Conservation (phyloP, 1,140 invertebrate species). For the Diachasmimorpha longicaudata region DNA sequence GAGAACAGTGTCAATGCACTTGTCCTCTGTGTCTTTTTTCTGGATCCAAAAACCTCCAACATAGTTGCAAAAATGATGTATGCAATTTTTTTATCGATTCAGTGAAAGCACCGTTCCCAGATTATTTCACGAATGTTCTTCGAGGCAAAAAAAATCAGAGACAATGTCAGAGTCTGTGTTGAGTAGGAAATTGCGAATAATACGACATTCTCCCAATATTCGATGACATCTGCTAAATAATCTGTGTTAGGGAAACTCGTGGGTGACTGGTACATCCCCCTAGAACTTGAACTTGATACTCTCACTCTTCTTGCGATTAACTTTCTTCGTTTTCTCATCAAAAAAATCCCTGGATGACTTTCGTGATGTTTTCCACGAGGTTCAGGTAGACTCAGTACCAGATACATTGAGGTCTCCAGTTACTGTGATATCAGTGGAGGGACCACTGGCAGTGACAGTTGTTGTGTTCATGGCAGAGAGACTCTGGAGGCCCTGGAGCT, state of each 20-base stretch:
- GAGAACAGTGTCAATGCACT: too few relatives aligned
- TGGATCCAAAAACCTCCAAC: too few relatives aligned
- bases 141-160: too few relatives aligned
- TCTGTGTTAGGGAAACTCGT: neutral
- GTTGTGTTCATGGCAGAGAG: slow-evolving; percentile 39
- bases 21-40: too few relatives aligned
- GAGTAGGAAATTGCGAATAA: too few relatives aligned
- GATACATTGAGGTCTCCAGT: slow-evolving; percentile 44
- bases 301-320: neutral
- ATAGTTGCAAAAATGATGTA: too few relatives aligned
- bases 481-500: slow-evolving; percentile 55
- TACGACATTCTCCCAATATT: too few relatives aligned
- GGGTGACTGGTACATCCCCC: neutral
- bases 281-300: neutral
- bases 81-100: too few relatives aligned
- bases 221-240: neutral
- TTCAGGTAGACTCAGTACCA: slow-evolving; percentile 54
- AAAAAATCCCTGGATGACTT: neutral
- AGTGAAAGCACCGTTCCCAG: too few relatives aligned
- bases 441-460: slow-evolving; percentile 41
- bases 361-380: slow-evolving; percentile 14
- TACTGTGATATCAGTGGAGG: slow-evolving; percentile 30
- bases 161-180: too few relatives aligned
- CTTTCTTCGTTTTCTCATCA: slow-evolving; percentile 1
- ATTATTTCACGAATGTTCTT: too few relatives aligned